Percentiles rank a stretch among this genome's conserved stretches.
These are phyloP conservation scores for Microdon myrmicae DNA, from an alignment of 2,888 invertebrate genomes.

Conservation along the genomic window DNA sequence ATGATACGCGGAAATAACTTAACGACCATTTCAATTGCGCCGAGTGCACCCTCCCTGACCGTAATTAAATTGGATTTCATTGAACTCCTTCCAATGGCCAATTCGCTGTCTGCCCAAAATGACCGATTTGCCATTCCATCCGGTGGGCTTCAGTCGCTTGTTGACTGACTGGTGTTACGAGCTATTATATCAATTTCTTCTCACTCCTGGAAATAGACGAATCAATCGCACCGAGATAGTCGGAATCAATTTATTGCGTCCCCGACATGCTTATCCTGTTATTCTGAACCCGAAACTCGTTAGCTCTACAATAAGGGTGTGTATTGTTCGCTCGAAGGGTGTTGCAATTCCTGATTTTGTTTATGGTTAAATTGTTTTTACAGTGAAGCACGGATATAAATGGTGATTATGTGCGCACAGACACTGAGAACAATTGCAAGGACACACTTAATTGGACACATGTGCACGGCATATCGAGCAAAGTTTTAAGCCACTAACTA, in stretches of 20 bases:
- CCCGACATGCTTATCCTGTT: not conserved
- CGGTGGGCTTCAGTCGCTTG: not conserved
- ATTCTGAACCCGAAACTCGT: constrained; percentile 5
- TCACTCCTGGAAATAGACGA: not conserved
- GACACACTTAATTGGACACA: constrained; percentile 37
- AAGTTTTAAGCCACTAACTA: constrained; percentile 13
- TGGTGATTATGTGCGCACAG: constrained; percentile 53
- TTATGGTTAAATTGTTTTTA: constrained; percentile 41
- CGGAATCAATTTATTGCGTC: constrained; percentile 36
- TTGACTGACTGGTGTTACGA: not conserved
- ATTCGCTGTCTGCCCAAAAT: constrained; percentile 25
- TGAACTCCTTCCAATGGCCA: constrained; percentile 37
- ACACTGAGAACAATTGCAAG: constrained; percentile 30
- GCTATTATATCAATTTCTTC: not conserved
- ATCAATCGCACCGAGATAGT: constrained; percentile 30
- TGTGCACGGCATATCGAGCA: constrained; percentile 22
- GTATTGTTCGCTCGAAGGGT: constrained; percentile 30
- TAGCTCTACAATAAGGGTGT: constrained; percentile 13
- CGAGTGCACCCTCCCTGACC: constrained; percentile 29
- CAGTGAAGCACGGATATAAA: constrained; percentile 43
- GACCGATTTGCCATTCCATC: constrained; percentile 1
- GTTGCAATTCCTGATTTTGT: constrained; percentile 44
- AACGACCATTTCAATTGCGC: constrained; percentile 21
- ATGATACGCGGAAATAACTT: constrained; percentile 15
- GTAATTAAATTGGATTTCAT: constrained; percentile 31